A percentile compares a stretch with the other conserved stretches of the same genome.
Evolutionary conservation across 2,797 vertebrate genomes (phyloP).

Genomic region (Taenioides sp.): DNA sequence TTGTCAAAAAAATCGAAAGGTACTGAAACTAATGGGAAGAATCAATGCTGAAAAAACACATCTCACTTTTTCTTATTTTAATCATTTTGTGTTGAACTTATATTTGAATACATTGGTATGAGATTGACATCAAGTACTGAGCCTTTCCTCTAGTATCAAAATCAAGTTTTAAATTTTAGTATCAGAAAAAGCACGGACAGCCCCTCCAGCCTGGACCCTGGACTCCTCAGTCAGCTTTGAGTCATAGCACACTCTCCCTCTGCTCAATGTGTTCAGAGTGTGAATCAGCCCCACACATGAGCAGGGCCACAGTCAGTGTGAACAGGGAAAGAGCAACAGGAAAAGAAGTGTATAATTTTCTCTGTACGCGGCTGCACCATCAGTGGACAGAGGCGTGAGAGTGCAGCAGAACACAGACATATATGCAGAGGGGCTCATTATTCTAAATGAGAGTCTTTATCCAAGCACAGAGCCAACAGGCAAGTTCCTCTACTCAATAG

Average conservation of each 20-base stretch:
- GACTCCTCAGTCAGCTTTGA: slow-evolving; percentile 12
- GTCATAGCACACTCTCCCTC: slow-evolving; percentile 29
- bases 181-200: neutral
- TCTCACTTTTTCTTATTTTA: too few relatives aligned
- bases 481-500: slow-evolving; percentile 5
- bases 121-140: too few relatives aligned
- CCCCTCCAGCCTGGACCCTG: neutral
- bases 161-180: too few relatives aligned
- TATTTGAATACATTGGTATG: too few relatives aligned
- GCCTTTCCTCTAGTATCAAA: too few relatives aligned
- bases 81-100: too few relatives aligned
- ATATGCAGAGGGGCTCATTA: slow-evolving; percentile 64
- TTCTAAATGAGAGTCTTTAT: slow-evolving; percentile 57
- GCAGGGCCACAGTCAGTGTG: slow-evolving; percentile 34
- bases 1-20: too few relatives aligned
- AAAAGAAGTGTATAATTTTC: slow-evolving; percentile 66
- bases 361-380: slow-evolving; percentile 49
- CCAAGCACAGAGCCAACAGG: slow-evolving; percentile 23
- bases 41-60: too few relatives aligned
- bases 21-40: too few relatives aligned
- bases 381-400: slow-evolving; percentile 38
- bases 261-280: slow-evolving; percentile 32
- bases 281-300: slow-evolving; percentile 44
- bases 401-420: slow-evolving; percentile 35
- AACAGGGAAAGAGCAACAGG: slow-evolving; percentile 22